These are phyloP conservation scores for Cygnus atratus DNA, from an alignment of 2,113 vertebrate species.

Conservation along the genomic window DNA sequence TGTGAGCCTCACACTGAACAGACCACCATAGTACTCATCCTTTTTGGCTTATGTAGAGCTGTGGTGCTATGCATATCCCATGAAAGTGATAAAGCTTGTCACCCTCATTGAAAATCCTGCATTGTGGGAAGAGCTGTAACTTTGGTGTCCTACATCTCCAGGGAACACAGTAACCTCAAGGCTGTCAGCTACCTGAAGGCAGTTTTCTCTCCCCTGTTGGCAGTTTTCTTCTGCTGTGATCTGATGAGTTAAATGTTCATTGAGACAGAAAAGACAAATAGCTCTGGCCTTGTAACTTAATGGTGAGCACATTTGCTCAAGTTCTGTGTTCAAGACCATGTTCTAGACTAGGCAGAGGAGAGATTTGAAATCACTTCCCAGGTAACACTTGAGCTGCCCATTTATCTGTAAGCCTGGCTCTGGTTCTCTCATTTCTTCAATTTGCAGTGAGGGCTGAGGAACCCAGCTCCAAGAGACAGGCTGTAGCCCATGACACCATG, in stretches of 20 bases:
- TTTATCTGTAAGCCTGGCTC: accelerated
- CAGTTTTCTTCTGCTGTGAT: background rate
- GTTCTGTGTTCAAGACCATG: background rate
- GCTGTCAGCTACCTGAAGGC: background rate
- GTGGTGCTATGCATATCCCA: background rate
- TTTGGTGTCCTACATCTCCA: background rate
- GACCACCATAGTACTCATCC: background rate
- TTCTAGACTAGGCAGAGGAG: background rate
- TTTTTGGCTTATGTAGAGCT: background rate
- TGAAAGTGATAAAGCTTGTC: background rate
- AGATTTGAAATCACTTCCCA: background rate
- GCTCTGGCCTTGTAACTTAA: background rate
- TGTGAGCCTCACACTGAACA: background rate
- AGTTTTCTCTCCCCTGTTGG: background rate
- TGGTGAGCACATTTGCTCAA: background rate
- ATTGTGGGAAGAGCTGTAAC: background rate
- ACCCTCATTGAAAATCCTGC: background rate
- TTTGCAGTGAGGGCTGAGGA: background rate
- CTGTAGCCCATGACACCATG: accelerated
- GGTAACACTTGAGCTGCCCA: background rate
- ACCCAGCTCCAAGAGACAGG: background rate
- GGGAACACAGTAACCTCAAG: background rate
- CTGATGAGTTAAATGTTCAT: background rate
- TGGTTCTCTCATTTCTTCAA: background rate
- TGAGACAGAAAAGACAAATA: background rate